Conservation (phyloP, 2,113 vertebrate species). For the Sprattus sprattus region DNA sequence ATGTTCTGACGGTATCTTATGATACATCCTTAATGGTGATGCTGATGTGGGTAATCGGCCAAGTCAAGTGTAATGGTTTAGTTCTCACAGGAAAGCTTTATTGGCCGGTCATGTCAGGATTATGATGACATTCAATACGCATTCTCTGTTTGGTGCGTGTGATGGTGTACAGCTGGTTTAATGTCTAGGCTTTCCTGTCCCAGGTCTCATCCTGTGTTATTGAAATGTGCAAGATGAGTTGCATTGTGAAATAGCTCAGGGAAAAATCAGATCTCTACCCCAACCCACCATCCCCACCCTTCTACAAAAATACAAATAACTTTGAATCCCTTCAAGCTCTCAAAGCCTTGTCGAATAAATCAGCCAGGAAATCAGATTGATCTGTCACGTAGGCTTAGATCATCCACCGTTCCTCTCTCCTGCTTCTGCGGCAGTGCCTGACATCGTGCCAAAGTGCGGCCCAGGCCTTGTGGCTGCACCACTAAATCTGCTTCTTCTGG, state of each 20-base stretch:
- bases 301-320: neutral
- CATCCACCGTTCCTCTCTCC: conserved; percentile 17
- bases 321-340: neutral
- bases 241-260: neutral
- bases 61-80: neutral
- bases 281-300: neutral
- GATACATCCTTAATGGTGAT: neutral
- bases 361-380: conserved; percentile 29
- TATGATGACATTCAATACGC: neutral
- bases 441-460: neutral
- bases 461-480: neutral
- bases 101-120: neutral
- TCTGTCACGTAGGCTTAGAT: conserved; percentile 30
- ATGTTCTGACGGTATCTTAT: neutral
- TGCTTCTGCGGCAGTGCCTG: neutral
- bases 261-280: conserved; percentile 28
- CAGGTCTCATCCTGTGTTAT: neutral
- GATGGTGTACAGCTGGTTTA: neutral
- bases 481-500: neutral
- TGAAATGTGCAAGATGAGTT: neutral
- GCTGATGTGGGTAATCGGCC: neutral
- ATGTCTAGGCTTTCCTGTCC: neutral
- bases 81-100: neutral
- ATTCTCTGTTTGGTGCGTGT: neutral
- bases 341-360: conserved; percentile 26